Base-by-base conservation (phyloP, 2,888 invertebrate genomes). In the Diaphora mendica region DNA sequence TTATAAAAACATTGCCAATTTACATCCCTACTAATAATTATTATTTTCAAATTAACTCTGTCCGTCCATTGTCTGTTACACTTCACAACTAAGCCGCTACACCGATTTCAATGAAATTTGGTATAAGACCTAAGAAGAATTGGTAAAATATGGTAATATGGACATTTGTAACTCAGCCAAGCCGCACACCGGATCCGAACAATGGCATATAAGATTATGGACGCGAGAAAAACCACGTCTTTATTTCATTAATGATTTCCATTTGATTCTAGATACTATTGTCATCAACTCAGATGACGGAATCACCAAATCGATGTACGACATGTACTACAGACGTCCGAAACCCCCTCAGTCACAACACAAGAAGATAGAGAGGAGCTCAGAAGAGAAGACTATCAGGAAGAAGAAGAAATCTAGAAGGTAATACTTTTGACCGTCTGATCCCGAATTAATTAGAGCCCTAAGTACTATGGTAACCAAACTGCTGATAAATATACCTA, bases 251-350 rank as follows among this genome's bases (percentile, higher is more conserved):
- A 26, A 59, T 3, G 26, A 17, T 33, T 48, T n/a, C 33, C 13
- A 39, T 15, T 23, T 39, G 3, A 20, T 79, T 82, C 9, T 81
- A 87, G 87, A 88, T 70, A 59, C 80, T 2, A 42, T 77, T 0
- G 70, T 77, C 5, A 91, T 91, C 3, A 88, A 90, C 8, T 69
- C 82, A 0, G 94, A 94, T 3, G 95, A 93, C 4, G 94, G 92
- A 0, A 86, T 95, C 20, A 95, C 95, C 0, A 93, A 90, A 75
- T 95, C 95, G 0, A 94, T 95, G 1, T 94, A 92, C 79, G 94
- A 94, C 30, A 95, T 95, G 95, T 95, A 95, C 73, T 95, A 94
- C 81, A 93, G 90, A 79, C 73, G 79, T 0, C 79, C 82, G 0
- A 77, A 62, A 51, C 33, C 35, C 7, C 11, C 44, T 13, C 62